Conservation (phyloP, 2,113 vertebrate species). For the Engystomops pustulosus region DNA sequence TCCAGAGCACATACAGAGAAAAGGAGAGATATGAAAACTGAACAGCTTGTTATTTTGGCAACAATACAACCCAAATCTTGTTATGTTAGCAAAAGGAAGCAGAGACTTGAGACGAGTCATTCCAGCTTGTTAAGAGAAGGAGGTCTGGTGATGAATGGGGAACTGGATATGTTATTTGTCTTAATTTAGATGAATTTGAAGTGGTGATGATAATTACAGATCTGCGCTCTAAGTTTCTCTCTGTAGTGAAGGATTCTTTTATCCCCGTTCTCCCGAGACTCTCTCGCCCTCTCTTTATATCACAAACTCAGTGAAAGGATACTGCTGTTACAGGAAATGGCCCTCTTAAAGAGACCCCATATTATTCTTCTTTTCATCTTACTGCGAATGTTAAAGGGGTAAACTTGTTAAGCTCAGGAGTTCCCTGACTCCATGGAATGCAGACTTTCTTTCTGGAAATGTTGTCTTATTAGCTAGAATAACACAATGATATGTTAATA, state of each 20-base stretch:
- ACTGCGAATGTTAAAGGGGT: neutral
- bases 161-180: constrained; percentile 60
- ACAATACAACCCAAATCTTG: constrained; percentile 59
- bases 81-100: constrained; percentile 58
- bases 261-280: constrained; percentile 30
- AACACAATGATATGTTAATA: constrained; percentile 1
- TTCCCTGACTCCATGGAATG: constrained; percentile 26
- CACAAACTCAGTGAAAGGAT: constrained; percentile 50
- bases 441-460: constrained; percentile 4
- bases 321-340: constrained; percentile 57
- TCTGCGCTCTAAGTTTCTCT: constrained; percentile 50
- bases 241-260: constrained; percentile 60
- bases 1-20: constrained; percentile 50
- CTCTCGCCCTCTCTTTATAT: constrained; percentile 52
- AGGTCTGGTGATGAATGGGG: constrained; percentile 59
- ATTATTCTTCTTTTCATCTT: constrained; percentile 55
- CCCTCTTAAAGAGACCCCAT: constrained; percentile 57
- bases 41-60: constrained; percentile 61
- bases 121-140: constrained; percentile 60
- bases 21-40: constrained; percentile 54
- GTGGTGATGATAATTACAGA: constrained; percentile 60
- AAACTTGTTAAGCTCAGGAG: constrained; percentile 23
- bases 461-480: constrained; percentile 20
- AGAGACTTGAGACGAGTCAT: constrained; percentile 51
- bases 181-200: constrained; percentile 60